Base-by-base conservation (phyloP, 2,888 invertebrate species). In the Drosophila cracens region DNA sequence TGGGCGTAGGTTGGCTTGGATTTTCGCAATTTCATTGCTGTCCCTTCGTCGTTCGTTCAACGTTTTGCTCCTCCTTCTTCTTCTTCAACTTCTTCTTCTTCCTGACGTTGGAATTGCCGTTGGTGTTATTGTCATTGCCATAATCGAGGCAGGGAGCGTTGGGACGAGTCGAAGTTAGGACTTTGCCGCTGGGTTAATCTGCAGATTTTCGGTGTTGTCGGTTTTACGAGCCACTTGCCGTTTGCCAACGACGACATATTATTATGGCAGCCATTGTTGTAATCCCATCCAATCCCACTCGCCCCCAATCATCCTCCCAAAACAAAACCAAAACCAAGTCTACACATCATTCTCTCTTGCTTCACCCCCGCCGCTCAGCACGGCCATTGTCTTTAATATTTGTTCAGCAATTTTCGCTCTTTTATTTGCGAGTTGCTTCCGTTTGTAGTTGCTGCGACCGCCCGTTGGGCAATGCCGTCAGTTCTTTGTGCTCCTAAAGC, bases 211-310 rank as follows among this genome's bases (percentile, higher is more conserved):
- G 88, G 84, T 76, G 81, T 82, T 84, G 83, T 82, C 89, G 86
- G 84, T 87, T 88, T 88, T 88, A 89, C 88, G 88, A 88, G 86
- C 87, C 87, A 89, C 89, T 89, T 89, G 89, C 83, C 87, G 79
- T 75, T 78, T 71, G 79, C 67, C 68, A 69, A 73, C 74, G 72
- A 73, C 75, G 71, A 82, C 82, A 76, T 84, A 84, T 84, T 84
- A 83, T 83, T 83, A 84, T 86, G 82, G 79, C 79, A 76, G 73
- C 75, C 87, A 84, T 84, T 87, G 79, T 82, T 86, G 81, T 85
- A 83, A 85, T 81, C 73, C 79, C 82, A 67, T 48, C 53, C 61
- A 76, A 65, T 64, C 63, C 66, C 36, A 16, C 18, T 29, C 18
- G 16, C 27, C 2, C 31, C 40, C n/a, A 46, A n/a, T 38, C 48